Evolutionary conservation across 1,140 invertebrate genomes (phyloP), one percentile per base, ranked within the genome.

Genomic region (Trypoxylus dichotomus): DNA sequence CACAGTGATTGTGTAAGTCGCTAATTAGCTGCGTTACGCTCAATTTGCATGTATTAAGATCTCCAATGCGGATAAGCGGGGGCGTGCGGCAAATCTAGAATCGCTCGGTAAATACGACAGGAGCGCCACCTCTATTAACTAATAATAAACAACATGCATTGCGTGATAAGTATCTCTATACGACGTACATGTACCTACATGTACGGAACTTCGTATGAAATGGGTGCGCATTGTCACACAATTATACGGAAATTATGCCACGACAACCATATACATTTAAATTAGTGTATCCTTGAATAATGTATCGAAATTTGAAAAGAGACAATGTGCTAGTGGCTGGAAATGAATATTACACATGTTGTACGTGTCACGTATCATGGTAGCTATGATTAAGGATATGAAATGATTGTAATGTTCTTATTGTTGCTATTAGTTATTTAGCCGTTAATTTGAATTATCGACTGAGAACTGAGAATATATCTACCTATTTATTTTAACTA

Each of bases 11-110:
- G 58, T 60, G n/a, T n/a, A n/a, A 68, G 60, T 29, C 60, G 60
- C 24, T 68, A 68, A 68, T 68, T 68, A 68, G 60, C 60, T 29
- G 60, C 21, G 60, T 24, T 68, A 68, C 60, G 60, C 60, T 68
- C 60, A 68, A 68, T 68, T 68, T 68, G 60, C 60, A 68, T 68
- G 60, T 24, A 68, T 68, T 68, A 68, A 68, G 60, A 68, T 68
- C 24, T 13, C 24, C 60, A 24, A 3, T 29, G 60, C 60, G 27
- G 60, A 68, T 68, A 68, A 68, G 24, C 60, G 24, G 24, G 24
- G 24, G 60, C 60, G 60, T n/a, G 60, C 58, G 58, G n/a, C 58
- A 19, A 19, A 21, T 60, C 3, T 21, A 19, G 60, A 27, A 68
- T 68, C 21, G 24, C 60, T 68, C 19, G 60, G 47, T 7, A 68